phyloP scores from a whole-genome alignment of 2,888 invertebrate species.

The Mechanitis messenoides region DNA sequence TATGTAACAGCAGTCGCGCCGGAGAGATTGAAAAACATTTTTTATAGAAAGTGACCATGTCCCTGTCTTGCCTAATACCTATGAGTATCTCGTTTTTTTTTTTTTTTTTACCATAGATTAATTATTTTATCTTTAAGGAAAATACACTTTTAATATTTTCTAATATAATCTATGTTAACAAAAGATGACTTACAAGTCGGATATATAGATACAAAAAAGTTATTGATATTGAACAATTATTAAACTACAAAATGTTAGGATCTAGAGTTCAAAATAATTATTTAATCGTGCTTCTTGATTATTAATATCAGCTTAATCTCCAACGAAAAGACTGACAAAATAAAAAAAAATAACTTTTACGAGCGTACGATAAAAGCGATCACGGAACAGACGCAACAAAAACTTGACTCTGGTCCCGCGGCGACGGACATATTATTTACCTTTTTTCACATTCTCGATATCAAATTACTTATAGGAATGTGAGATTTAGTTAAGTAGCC shows the following conservation, averaged over 20 bases:
- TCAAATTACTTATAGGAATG: conserved; percentile 72
- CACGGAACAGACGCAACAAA: conserved; percentile 46
- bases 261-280: conserved; percentile 34
- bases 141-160: too few relatives aligned
- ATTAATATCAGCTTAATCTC: conserved; percentile 52
- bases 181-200: too few relatives aligned
- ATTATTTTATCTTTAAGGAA: too few relatives aligned
- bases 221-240: too few relatives aligned
- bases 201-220: too few relatives aligned
- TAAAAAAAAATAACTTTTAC: conserved; percentile 52
- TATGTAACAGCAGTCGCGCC: conserved; percentile 59
- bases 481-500: conserved; percentile 40
- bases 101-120: too few relatives aligned
- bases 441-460: conserved; percentile 61
- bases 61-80: neutral
- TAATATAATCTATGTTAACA: neutral
- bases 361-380: conserved; percentile 57
- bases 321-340: conserved; percentile 51
- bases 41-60: conserved; percentile 26
- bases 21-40: conserved; percentile 48
- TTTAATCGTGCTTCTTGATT: conserved; percentile 44
- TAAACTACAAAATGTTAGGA: neutral
- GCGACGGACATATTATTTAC: conserved; percentile 61
- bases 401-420: conserved; percentile 52
- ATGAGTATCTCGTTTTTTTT: too few relatives aligned